Base-by-base conservation (phyloP, 2,113 vertebrate species). In the Atherinomorus stipes region DNA sequence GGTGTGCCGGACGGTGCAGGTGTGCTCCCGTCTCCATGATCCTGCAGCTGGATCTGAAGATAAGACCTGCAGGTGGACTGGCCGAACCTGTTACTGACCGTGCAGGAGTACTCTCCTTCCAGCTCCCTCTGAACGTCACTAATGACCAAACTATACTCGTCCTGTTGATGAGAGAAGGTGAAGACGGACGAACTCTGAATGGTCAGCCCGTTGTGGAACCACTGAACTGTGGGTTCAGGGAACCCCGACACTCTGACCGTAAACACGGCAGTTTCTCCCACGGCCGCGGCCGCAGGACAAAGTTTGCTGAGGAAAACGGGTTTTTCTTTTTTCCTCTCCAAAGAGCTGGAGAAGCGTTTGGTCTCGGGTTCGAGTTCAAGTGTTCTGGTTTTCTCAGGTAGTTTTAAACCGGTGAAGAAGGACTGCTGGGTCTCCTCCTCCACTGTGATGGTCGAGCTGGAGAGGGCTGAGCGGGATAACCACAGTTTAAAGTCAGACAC, bases 291-390 rank as follows among this genome's bases (percentile, higher is more conserved):
- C 63, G 89, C 66, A 50, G 94, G 65, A 68, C 93, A 94, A 40
- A 96, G 47, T 75, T 94, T 56, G 65, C 91, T 95, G 81, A 95
- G 88, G 88, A 99, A 99, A 90, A 93, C 60, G 11, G 96, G 96
- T 50, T 94, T 93, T 86, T 95, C 91, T 49, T 78, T 93, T 93
- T 92, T 87, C 58, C 85, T 89, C 45, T 91, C 90, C 77, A 89
- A 79, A 91, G 88, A 85, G 68, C 85, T 94, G 64, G 93, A 94
- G 87, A 87, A 89, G 82, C 83, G 83, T 91, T 95, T 88, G 66
- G 93, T 86, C 83, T 94, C 96, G 95, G 96, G 92, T 71, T 90
- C 81, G 92, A 95, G 95, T 94, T 97, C 96, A 96, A 95, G 93
- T 94, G 95, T 95, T 96, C 91, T 93, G 74, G 88, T 87, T 93